Base-by-base conservation (phyloP, 92 coral and sea anemone genomes). In the Ricordea florida region DNA sequence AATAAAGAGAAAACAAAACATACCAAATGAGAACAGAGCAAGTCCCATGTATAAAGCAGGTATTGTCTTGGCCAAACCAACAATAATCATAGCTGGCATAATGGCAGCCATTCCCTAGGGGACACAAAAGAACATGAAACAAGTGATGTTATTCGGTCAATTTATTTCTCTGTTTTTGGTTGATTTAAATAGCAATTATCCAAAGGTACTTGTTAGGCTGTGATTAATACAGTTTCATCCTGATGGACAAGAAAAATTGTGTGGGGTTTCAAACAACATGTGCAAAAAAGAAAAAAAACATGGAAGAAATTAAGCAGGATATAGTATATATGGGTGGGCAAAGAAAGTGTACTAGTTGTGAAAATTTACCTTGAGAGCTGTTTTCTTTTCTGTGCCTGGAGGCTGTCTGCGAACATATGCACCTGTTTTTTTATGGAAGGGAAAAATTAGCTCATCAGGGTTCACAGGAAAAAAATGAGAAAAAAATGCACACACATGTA, bases 341-440 rank as follows among this genome's bases (percentile, higher is more conserved):
- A n/a, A n/a, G 5, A 25, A 13, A 1, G 14, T 4, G 48, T 25
- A 10, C 4, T 10, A 11, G 2, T 26, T 15, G 14, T 20, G n/a
- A n/a, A 22, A 15, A 44, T 78, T 43, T 45, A 94, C 98, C 84
- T 85, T 78, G 1, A 74, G 61, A 26, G 97, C 97, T 25, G 97
- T 85, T 70, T 86, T 94, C 83, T 82, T 94, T 66, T 94, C 98
- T 38, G 92, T 57, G 4, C 98, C 98, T 18, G 92, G 77, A 26
- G 92, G 62, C 40, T 88, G 84, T 31, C 98, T 72, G 48, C 98
- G 86, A 11, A 94, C 98, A 80, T 94, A 89, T 7, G 97, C 97
- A 45, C 98, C 98, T 91, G 24, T n/a, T n/a, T n/a, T 1, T 37
- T 49, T 2, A 23, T 2, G n/a, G n/a, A n/a, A n/a, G n/a, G n/a